phyloP scores from a whole-genome alignment of 2,797 vertebrate genomes.

The Jordanella pulchra region DNA sequence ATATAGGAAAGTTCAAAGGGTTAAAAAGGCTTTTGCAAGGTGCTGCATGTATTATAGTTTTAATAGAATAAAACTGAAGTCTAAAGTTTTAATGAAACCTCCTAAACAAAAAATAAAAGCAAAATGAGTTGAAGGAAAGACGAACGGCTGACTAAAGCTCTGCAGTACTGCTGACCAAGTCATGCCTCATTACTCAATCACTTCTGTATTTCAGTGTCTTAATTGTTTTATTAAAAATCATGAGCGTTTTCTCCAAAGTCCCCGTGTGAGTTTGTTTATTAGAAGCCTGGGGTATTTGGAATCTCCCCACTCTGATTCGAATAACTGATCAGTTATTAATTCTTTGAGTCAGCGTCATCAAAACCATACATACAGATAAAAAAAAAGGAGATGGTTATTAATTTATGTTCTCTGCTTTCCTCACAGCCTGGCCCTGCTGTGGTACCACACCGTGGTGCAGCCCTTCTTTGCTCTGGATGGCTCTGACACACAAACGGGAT shows the following conservation, averaged over 20 bases:
- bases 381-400: no score
- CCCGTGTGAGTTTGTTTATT: neutral
- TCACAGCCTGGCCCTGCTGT: conserved; percentile 90
- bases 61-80: neutral
- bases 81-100: neutral
- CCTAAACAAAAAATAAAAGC: neutral
- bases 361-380: neutral
- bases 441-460: conserved; percentile 98
- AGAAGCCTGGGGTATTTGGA: neutral
- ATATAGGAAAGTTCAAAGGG: neutral
- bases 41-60: neutral
- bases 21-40: neutral
- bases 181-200: neutral
- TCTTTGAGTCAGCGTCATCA: neutral
- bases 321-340: neutral
- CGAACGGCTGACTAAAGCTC: neutral
- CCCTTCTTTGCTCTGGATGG: conserved; percentile 98
- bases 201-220: neutral
- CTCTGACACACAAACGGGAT: conserved; percentile 87
- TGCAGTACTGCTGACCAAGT: neutral
- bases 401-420: conserved; percentile 6
- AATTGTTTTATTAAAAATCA: neutral
- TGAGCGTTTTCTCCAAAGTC: neutral
- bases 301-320: neutral
- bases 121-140: neutral